These are phyloP conservation scores for Riparia riparia DNA, from an alignment of 2,113 vertebrate species.

Conservation along the genomic window DNA sequence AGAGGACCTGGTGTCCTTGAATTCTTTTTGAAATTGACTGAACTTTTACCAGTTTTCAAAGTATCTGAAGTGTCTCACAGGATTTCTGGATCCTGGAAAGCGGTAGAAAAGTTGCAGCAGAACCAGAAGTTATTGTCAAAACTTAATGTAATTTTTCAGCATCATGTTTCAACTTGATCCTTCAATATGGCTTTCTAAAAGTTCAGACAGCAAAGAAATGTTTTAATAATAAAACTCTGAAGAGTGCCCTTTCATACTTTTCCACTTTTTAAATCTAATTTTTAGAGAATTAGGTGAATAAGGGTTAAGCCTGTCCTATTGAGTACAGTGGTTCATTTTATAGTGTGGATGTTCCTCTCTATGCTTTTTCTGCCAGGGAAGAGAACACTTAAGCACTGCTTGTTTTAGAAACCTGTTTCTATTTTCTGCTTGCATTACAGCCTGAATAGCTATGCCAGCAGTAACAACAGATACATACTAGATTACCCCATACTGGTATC, in stretches of 20 bases:
- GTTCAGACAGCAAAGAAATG: not conserved
- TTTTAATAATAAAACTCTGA: not conserved
- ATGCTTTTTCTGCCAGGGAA: not conserved
- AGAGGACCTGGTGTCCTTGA: not conserved
- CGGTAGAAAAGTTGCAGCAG: not conserved
- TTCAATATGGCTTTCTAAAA: not conserved
- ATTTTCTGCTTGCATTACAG: conserved; percentile 7
- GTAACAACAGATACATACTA: not conserved
- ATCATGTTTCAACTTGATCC: not conserved
- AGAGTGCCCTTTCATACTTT: not conserved
- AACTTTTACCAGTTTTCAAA: not conserved
- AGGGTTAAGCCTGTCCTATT: not conserved
- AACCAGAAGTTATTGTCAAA: not conserved
- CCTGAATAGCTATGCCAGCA: not conserved
- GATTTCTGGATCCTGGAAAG: not conserved
- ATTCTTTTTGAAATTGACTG: not conserved
- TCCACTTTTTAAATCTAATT: not conserved
- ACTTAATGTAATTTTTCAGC: not conserved
- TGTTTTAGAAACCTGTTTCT: conserved; percentile 30
- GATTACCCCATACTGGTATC: not conserved
- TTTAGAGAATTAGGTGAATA: not conserved
- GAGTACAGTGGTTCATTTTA: not conserved
- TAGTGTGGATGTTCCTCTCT: not conserved
- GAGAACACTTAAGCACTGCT: conserved; percentile 1
- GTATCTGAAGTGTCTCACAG: not conserved